Percentiles rank a stretch among this genome's conserved stretches.
Conservation (phyloP, 2,113 vertebrate genomes). For the Bos indicus region DNA sequence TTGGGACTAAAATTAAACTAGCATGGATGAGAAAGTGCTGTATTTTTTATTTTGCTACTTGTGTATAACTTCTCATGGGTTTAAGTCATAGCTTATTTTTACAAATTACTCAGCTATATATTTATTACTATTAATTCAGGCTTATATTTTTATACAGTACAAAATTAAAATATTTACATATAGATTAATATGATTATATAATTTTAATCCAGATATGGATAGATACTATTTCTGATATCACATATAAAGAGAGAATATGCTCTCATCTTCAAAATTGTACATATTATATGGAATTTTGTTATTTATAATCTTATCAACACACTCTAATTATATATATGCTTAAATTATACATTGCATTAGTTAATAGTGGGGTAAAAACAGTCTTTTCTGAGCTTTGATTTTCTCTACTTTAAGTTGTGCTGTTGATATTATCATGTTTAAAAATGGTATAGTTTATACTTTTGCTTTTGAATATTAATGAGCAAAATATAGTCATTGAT, state of each 20-base stretch:
- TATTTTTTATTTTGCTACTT: background rate
- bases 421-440: background rate
- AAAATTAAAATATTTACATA: background rate
- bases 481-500: conserved; percentile 5
- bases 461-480: conserved; percentile 41
- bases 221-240: background rate
- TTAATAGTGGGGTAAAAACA: background rate
- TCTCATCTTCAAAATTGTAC: background rate
- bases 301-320: background rate
- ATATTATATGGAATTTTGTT: background rate
- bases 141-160: background rate
- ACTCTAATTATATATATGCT: background rate
- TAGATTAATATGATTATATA: background rate
- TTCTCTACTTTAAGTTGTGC: background rate
- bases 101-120: background rate
- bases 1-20: background rate
- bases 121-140: background rate
- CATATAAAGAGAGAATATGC: background rate
- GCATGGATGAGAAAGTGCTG: background rate
- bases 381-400: background rate
- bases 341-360: background rate
- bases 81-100: background rate
- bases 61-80: background rate
- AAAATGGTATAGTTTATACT: background rate
- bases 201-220: background rate